Conservation (phyloP, 1,140 invertebrate genomes). For the Heliothis virescens region DNA sequence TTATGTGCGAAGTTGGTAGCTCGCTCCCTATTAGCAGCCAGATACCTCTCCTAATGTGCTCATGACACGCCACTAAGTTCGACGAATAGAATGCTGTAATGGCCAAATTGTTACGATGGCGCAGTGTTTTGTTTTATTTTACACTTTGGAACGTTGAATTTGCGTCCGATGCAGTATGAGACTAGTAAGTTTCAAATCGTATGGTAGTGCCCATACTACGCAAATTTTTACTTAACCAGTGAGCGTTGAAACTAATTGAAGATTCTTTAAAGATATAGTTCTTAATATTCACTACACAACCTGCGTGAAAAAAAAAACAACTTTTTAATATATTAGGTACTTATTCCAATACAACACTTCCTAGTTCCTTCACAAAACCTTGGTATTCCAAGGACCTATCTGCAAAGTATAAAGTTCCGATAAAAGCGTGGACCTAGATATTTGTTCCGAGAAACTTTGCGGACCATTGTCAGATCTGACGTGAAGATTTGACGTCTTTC, state of each 20-base stretch:
- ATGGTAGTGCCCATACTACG: too few species aligned
- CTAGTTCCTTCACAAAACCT: conserved; percentile 16
- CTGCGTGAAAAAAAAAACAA: too few species aligned
- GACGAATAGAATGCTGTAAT: conserved; percentile 9
- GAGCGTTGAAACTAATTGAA: too few species aligned
- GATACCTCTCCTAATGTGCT: conserved; percentile 23
- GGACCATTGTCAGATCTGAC: conserved; percentile 30
- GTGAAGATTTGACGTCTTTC: conserved; percentile 37
- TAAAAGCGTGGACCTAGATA: conserved; percentile 39
- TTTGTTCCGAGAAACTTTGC: conserved; percentile 30
- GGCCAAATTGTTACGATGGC: not conserved
- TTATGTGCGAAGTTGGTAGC: conserved; percentile 39
- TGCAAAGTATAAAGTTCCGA: conserved; percentile 31
- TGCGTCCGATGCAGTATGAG: too few species aligned
- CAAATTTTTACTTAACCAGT: too few species aligned
- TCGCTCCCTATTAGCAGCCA: conserved; percentile 12
- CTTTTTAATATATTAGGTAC: too few species aligned
- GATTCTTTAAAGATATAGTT: too few species aligned
- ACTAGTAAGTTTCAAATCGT: too few species aligned
- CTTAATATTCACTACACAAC: too few species aligned
- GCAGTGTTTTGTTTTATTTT: not conserved
- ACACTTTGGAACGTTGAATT: not conserved
- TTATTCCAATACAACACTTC: conserved; percentile 7
- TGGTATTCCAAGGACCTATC: conserved; percentile 18
- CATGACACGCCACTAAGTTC: conserved; percentile 29